These are phyloP conservation scores for Cantharis rustica DNA, from an alignment of 2,888 invertebrate species.

Conservation along the genomic window DNA sequence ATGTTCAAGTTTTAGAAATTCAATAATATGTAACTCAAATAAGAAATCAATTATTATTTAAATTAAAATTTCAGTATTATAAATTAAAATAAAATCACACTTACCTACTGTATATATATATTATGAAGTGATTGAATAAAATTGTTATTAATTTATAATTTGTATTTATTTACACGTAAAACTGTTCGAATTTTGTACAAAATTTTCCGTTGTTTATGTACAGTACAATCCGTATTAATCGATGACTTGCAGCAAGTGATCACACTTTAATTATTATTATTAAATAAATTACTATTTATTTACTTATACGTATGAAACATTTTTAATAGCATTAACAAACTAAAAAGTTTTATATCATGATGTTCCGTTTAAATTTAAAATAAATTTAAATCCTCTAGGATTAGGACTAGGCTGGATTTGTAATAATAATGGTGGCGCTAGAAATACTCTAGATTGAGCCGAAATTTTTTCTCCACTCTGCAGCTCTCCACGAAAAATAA, in stretches of 20 bases:
- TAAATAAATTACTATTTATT: not conserved
- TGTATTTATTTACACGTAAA: not conserved
- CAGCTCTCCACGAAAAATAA: too few species aligned
- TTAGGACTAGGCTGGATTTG: too few species aligned
- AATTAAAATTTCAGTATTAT: not conserved
- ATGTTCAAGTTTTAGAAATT: not conserved
- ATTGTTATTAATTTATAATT: not conserved
- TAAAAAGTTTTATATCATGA: too few species aligned
- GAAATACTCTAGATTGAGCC: too few species aligned
- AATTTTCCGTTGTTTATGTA: not conserved
- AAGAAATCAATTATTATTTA: not conserved
- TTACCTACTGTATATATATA: not conserved
- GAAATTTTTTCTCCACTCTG: too few species aligned
- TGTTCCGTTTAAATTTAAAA: too few species aligned
- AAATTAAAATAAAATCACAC: not conserved
- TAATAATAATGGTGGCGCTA: too few species aligned
- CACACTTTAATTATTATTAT: not conserved
- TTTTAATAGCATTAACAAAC: too few species aligned
- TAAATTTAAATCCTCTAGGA: too few species aligned
- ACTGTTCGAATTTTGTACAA: not conserved
- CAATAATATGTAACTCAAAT: not conserved
- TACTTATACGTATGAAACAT: too few species aligned
- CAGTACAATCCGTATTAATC: not conserved
- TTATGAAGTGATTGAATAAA: not conserved
- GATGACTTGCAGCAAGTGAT: not conserved